A percentile compares a stretch with the other conserved stretches of the same genome.
Conservation (phyloP, 2,797 vertebrate genomes). For the Channa striata region DNA sequence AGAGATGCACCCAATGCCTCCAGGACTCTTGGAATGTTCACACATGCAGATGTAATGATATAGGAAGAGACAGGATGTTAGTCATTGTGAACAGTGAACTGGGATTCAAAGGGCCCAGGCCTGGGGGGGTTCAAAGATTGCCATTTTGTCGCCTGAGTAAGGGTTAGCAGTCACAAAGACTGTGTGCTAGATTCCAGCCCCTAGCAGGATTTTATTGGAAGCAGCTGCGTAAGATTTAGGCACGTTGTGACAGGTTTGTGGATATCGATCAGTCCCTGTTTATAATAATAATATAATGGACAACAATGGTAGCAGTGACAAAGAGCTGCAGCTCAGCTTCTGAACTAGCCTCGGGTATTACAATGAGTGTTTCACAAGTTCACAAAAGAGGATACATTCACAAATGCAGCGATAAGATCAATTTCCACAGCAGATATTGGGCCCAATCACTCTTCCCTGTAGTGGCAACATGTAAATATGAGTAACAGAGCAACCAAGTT, state of each 20-base stretch:
- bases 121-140: neutral
- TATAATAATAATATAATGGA: too few species aligned
- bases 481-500: neutral
- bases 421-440: slow-evolving; percentile 1
- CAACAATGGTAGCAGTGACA: slow-evolving; percentile 8
- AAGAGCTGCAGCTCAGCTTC: neutral
- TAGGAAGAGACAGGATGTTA: slow-evolving; percentile 37
- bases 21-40: slow-evolving; percentile 17
- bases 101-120: slow-evolving; percentile 13
- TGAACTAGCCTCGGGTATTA: neutral
- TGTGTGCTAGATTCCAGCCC: too few species aligned
- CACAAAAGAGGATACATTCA: slow-evolving; percentile 13
- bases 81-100: slow-evolving; percentile 30
- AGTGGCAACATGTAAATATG: neutral
- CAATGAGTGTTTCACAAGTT: slow-evolving; percentile 4
- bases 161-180: too few species aligned
- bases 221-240: too few species aligned
- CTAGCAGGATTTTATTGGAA: too few species aligned
- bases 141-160: slow-evolving; percentile 2
- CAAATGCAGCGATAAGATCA: neutral
- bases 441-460: neutral
- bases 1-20: slow-evolving; percentile 18
- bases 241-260: too few species aligned
- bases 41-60: slow-evolving; percentile 50
- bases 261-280: too few species aligned